These are phyloP conservation scores for Thripadectes ignobilis DNA, from an alignment of 2,797 vertebrate genomes.

Conservation along the genomic window DNA sequence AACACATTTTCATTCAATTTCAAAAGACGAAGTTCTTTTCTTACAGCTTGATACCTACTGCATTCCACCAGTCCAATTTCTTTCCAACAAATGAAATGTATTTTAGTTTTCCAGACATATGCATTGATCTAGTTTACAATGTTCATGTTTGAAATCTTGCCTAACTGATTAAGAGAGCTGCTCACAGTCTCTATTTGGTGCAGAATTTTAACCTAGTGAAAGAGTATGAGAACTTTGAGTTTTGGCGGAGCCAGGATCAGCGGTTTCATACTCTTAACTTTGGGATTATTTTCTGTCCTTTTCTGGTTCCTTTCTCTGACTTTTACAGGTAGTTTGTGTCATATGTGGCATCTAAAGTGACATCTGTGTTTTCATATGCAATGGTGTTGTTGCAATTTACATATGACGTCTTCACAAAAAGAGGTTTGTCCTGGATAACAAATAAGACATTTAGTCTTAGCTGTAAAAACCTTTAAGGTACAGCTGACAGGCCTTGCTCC, in stretches of 20 bases:
- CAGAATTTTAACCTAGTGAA: not conserved
- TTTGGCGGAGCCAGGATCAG: not conserved
- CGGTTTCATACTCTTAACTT: not conserved
- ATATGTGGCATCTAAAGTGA: not conserved
- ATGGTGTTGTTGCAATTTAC: not conserved
- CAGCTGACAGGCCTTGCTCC: not conserved
- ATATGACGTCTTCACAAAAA: not conserved
- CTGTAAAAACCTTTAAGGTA: not conserved
- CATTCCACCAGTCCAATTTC: not conserved
- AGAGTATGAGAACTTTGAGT: not conserved
- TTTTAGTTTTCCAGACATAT: not conserved
- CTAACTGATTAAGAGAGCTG: not conserved
- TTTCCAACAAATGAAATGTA: not conserved
- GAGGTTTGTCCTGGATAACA: not conserved
- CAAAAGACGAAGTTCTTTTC: not conserved
- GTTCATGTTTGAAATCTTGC: not conserved
- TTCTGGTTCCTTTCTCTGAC: not conserved
- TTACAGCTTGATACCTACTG: not conserved
- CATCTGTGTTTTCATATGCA: not conserved
- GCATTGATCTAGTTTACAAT: not conserved
- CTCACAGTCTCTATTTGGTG: not conserved
- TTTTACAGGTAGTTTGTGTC: not conserved
- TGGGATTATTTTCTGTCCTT: not conserved
- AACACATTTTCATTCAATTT: not conserved
- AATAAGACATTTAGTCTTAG: not conserved